Evolutionary conservation across 2,888 invertebrate genomes (phyloP).

Genomic region (Biston betularia): DNA sequence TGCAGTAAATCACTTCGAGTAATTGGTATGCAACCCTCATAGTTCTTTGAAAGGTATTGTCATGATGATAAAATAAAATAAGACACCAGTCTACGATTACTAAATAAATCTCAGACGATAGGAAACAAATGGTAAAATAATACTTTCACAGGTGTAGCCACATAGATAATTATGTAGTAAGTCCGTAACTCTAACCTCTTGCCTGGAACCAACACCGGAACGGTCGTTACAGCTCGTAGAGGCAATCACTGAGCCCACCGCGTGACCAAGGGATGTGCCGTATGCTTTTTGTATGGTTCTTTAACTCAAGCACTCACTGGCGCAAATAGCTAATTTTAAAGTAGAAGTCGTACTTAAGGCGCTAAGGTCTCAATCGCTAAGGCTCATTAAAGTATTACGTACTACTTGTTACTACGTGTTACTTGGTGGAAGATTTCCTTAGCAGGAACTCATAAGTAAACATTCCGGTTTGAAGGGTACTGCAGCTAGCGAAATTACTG

Average conservation of each 20-base stretch:
- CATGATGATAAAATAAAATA: too few relatives aligned
- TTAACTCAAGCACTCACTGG: slow-evolving; percentile 43
- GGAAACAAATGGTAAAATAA: slow-evolving; percentile 24
- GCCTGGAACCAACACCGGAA: slow-evolving; percentile 8
- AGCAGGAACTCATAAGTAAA: too few relatives aligned
- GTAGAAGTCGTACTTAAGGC: background rate
- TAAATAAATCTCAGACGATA: background rate
- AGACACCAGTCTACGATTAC: too few relatives aligned
- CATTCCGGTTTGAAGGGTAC: too few relatives aligned
- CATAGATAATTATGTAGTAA: slow-evolving; percentile 33
- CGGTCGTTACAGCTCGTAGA: slow-evolving; percentile 11
- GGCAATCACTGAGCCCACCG: slow-evolving; percentile 64
- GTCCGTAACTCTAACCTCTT: slow-evolving; percentile 6
- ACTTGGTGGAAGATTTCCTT: too few relatives aligned
- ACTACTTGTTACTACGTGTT: too few relatives aligned
- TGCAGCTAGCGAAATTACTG: too few relatives aligned
- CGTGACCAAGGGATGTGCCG: slow-evolving; percentile 61
- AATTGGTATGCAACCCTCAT: too few relatives aligned
- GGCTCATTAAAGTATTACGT: background rate
- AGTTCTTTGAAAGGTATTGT: too few relatives aligned
- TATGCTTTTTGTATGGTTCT: slow-evolving; percentile 58
- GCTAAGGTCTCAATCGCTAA: too few relatives aligned
- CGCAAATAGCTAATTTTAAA: slow-evolving; percentile 56
- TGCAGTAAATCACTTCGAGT: too few relatives aligned
- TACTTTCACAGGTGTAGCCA: slow-evolving; percentile 38